Percentiles rank a stretch among this genome's conserved stretches.
These are phyloP conservation scores for Grantiella picta DNA, from an alignment of 2,113 vertebrate species.

Conservation along the genomic window DNA sequence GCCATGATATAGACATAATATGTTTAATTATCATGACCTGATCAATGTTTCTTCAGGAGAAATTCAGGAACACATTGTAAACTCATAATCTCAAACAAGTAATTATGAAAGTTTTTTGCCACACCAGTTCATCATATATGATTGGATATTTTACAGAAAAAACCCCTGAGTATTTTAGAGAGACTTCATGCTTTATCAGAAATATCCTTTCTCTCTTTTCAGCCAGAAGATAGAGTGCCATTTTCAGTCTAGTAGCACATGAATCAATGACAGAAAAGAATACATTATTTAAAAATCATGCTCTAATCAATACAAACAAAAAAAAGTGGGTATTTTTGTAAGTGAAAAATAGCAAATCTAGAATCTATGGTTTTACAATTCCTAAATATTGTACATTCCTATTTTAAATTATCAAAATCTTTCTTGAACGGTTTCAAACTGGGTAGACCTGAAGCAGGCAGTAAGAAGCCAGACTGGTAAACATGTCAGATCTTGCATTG, in stretches of 20 bases:
- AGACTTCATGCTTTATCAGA: background rate
- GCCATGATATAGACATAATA: background rate
- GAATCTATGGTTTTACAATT: background rate
- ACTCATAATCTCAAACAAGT: background rate
- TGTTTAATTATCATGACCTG: background rate
- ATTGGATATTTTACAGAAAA: background rate
- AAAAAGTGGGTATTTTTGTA: background rate
- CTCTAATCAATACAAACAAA: background rate
- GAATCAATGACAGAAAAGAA: background rate
- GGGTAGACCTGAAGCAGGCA: background rate
- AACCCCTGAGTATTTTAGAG: background rate
- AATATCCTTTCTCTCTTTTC: background rate
- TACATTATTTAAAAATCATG: background rate
- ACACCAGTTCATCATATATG: background rate
- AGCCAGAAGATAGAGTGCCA: background rate
- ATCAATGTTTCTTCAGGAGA: background rate
- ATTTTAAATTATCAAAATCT: background rate
- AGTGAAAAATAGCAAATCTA: background rate
- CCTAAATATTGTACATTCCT: background rate
- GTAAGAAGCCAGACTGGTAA: background rate
- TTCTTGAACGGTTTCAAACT: background rate
- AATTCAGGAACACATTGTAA: background rate
- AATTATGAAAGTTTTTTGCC: background rate
- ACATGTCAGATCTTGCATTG: background rate
- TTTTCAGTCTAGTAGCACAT: background rate